phyloP scores from a whole-genome alignment of 2,797 vertebrate species.

The Calcarius lapponicus region DNA sequence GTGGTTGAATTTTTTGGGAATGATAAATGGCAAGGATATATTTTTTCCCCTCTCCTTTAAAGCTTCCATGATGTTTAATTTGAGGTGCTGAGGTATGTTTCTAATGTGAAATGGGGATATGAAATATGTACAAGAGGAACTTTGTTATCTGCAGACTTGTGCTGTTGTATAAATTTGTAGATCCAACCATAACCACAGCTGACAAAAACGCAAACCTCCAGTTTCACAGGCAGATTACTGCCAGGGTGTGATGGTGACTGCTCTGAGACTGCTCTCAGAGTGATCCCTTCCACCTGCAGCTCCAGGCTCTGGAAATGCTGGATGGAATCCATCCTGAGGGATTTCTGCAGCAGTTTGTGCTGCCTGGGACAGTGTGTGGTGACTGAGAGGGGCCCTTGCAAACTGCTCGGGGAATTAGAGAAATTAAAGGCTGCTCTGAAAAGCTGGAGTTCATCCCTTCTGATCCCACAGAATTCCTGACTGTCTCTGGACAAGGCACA shows the following conservation, averaged over 20 bases:
- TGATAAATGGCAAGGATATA: background rate
- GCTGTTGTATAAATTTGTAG: background rate
- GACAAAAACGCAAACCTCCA: background rate
- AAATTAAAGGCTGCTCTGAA: background rate
- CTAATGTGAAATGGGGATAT: background rate
- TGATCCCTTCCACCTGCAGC: background rate
- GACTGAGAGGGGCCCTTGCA: background rate
- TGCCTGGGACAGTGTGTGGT: background rate
- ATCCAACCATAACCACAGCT: background rate
- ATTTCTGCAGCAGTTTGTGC: background rate
- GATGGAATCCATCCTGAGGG: rapidly evolving
- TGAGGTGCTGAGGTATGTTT: background rate
- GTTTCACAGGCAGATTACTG: background rate
- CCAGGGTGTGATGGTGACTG: background rate
- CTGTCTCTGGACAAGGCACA: background rate
- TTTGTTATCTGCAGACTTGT: background rate
- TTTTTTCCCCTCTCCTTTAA: background rate
- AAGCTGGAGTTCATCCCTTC: background rate
- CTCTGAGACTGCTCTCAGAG: background rate
- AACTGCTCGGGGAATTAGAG: background rate
- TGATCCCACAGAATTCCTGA: background rate
- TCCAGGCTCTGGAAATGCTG: background rate
- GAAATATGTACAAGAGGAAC: background rate
- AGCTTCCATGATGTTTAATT: background rate
- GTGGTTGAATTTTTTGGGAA: background rate